Evolutionary conservation across 2,888 invertebrate species (phyloP).

Genomic region (Caenorhabditis afra): DNA sequence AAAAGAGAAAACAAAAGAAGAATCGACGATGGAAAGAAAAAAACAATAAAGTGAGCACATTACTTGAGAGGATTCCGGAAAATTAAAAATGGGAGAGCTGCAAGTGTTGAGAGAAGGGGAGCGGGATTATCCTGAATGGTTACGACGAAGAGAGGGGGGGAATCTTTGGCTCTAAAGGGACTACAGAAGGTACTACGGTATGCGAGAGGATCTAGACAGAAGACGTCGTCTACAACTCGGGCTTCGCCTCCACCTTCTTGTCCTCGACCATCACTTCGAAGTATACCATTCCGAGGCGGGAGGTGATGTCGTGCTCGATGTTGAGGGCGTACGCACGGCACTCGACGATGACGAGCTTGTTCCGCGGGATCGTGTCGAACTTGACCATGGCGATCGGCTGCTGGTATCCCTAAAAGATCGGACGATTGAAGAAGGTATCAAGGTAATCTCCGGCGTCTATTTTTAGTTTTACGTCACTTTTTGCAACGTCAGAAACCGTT

Average conservation of each 20-base stretch:
- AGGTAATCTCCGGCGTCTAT: background rate
- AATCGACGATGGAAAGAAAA: background rate
- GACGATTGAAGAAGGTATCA: no score
- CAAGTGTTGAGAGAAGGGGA: no score
- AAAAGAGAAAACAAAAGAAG: slow-evolving; percentile 2
- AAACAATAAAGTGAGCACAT: background rate
- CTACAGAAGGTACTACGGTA: slow-evolving; percentile 16
- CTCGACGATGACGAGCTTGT: slow-evolving; percentile 82
- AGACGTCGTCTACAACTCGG: slow-evolving; percentile 46
- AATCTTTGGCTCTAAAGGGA: background rate
- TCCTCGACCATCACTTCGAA: slow-evolving; percentile 78
- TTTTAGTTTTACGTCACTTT: slow-evolving; percentile 3
- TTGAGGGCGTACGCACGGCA: slow-evolving; percentile 83
- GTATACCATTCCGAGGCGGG: slow-evolving; percentile 80
- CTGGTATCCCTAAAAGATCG: slow-evolving; percentile 51
- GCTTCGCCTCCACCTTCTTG: slow-evolving; percentile 39
- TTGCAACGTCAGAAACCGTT: background rate
- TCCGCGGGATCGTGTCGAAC: slow-evolving; percentile 81
- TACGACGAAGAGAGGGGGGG: background rate
- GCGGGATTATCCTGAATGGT: background rate
- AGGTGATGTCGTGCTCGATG: slow-evolving; percentile 88
- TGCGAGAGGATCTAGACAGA: background rate
- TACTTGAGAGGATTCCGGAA: no score
- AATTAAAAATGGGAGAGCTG: no score
- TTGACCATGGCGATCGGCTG: slow-evolving; percentile 81